A percentile compares a stretch with the other conserved stretches of the same genome.
These are phyloP conservation scores for Fukomys damarensis DNA, from an alignment of 2,113 vertebrate genomes.

Conservation along the genomic window DNA sequence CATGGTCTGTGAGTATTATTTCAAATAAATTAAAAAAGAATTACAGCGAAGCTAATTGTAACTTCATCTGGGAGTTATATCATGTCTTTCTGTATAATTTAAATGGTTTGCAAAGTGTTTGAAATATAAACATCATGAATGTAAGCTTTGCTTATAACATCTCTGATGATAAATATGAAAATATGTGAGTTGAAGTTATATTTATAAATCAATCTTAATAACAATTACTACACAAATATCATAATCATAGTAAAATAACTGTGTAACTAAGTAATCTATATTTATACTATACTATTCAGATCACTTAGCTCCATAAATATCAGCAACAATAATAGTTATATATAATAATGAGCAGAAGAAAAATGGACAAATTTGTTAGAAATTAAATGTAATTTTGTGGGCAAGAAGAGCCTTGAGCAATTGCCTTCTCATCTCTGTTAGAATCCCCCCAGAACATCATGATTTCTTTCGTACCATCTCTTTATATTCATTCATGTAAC, in stretches of 20 bases:
- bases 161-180: conserved; percentile 30
- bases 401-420: conserved; percentile 39
- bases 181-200: conserved; percentile 39
- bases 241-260: conserved; percentile 34
- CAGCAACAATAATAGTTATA: conserved; percentile 40
- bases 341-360: conserved; percentile 27
- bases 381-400: conserved; percentile 58
- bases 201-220: conserved; percentile 43
- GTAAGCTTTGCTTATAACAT: neutral
- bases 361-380: conserved; percentile 44
- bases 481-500: conserved; percentile 56
- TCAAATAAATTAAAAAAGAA: conserved; percentile 21
- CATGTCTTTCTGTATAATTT: neutral
- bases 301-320: neutral
- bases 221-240: neutral
- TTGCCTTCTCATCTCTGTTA: neutral
- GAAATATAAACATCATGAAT: conserved; percentile 30
- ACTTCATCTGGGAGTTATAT: neutral
- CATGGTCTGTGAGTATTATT: neutral
- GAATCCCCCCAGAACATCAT: neutral
- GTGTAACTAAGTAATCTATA: neutral
- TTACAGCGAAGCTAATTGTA: neutral
- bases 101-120: neutral
- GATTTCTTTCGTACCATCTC: conserved; percentile 31
- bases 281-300: conserved; percentile 41